Conservation (phyloP, 2,113 vertebrate species). For the Vimba vimba region DNA sequence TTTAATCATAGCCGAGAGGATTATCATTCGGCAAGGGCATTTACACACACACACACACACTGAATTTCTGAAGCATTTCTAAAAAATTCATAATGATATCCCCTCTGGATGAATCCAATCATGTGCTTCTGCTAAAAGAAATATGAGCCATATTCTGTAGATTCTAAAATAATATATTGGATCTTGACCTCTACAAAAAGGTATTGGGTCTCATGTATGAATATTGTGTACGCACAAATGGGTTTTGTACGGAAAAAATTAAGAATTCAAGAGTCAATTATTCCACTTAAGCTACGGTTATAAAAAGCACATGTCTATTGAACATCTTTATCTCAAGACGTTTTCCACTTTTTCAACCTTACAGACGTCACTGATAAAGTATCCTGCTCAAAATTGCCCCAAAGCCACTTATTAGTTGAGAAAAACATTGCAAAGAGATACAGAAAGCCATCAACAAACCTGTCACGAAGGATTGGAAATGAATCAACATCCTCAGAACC, state of each 20-base stretch:
- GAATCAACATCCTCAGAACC: background rate
- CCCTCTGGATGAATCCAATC: constrained; percentile 23
- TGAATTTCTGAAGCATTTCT: constrained; percentile 14
- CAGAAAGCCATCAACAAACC: background rate
- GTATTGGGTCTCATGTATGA: background rate
- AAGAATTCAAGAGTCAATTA: background rate
- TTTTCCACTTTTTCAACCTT: background rate
- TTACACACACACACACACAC: background rate
- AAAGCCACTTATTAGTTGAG: background rate
- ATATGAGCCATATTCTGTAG: background rate
- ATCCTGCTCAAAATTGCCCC: too few species aligned
- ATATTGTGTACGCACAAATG: background rate
- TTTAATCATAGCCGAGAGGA: background rate
- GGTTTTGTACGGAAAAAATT: background rate
- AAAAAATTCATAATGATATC: constrained; percentile 34
- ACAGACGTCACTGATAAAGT: background rate
- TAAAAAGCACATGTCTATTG: background rate
- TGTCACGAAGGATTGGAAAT: background rate
- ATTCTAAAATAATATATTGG: background rate
- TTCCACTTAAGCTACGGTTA: background rate
- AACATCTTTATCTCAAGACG: background rate
- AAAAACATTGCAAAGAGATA: background rate
- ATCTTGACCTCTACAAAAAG: background rate
- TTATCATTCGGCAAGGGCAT: constrained; percentile 9
- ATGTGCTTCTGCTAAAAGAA: background rate